These are phyloP conservation scores for Eretmochelys imbricata DNA, from an alignment of 2,113 vertebrate species.

Conservation along the genomic window DNA sequence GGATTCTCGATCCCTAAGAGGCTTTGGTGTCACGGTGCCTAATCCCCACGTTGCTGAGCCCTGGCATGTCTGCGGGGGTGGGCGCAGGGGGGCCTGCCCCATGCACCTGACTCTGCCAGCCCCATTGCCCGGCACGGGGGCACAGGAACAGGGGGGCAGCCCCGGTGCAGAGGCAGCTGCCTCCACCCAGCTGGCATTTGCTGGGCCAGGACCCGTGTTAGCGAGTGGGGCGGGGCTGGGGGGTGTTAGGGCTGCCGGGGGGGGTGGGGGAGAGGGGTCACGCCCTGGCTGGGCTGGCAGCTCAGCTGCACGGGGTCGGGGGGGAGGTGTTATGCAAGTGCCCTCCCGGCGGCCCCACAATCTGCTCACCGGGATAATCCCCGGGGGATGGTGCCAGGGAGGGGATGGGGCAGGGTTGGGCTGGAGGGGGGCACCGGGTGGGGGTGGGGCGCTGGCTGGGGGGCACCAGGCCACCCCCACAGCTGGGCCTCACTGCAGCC, in stretches of 20 bases:
- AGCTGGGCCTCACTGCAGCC: no score
- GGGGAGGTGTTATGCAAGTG: not conserved
- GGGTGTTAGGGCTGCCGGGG: no score
- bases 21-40: slow-evolving; percentile 1
- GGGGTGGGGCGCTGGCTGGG: no score
- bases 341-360: not conserved
- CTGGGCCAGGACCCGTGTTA: not conserved
- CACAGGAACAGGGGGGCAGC: not conserved
- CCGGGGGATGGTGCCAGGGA: no score
- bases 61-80: not conserved
- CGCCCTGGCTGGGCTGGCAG: no score
- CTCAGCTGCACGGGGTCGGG: no score
- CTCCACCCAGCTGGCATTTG: not conserved
- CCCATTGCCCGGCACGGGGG: not conserved
- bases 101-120: not conserved
- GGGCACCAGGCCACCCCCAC: not conserved
- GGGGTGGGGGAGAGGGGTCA: no score
- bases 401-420: no score
- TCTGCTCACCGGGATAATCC: no score
- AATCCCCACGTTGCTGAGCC: slow-evolving; percentile 16
- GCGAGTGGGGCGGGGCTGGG: no score
- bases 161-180: not conserved
- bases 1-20: not conserved
- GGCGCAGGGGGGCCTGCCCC: not conserved
- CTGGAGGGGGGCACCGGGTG: no score